A percentile compares a stretch with the other conserved stretches of the same genome.
Evolutionary conservation across 1,140 invertebrate genomes (phyloP).

Genomic region (Tribolium madens): DNA sequence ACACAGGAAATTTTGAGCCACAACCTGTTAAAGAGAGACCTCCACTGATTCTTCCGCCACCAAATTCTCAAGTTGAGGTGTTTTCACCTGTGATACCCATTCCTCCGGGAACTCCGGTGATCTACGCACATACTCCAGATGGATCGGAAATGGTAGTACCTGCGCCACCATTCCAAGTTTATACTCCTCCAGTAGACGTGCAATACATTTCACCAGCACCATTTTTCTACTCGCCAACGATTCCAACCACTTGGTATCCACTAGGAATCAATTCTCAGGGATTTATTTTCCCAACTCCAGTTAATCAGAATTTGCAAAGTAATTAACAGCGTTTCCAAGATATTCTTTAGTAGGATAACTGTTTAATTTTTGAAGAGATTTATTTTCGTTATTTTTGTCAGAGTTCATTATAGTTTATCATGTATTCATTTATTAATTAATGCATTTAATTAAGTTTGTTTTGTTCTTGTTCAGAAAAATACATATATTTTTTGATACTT

Average conservation of each 20-base stretch:
- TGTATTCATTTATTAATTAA: no score
- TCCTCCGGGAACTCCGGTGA: constrained; percentile 54
- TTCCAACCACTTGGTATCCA: constrained; percentile 57
- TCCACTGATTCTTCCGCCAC: background rate
- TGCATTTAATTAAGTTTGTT: background rate
- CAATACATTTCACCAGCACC: constrained; percentile 54
- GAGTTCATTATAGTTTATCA: background rate
- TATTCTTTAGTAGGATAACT: background rate
- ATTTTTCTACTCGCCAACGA: constrained; percentile 58
- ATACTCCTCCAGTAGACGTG: constrained; percentile 56
- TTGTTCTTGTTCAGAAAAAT: background rate
- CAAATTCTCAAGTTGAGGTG: constrained; percentile 47
- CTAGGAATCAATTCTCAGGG: constrained; percentile 58
- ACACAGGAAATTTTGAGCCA: background rate
- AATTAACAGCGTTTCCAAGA: constrained; percentile 7
- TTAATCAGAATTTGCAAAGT: constrained; percentile 11
- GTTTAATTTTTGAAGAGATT: background rate
- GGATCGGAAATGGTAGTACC: constrained; percentile 53
- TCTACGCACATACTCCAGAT: constrained; percentile 51
- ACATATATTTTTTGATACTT: background rate
- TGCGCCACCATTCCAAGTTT: constrained; percentile 49
- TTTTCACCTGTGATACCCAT: constrained; percentile 52
- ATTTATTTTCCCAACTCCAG: constrained; percentile 60
- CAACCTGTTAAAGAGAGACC: background rate
- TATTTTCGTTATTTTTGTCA: background rate